These are phyloP conservation scores for Stegodyphus mimosarum DNA, from an alignment of 1,140 invertebrate genomes.

Conservation along the genomic window DNA sequence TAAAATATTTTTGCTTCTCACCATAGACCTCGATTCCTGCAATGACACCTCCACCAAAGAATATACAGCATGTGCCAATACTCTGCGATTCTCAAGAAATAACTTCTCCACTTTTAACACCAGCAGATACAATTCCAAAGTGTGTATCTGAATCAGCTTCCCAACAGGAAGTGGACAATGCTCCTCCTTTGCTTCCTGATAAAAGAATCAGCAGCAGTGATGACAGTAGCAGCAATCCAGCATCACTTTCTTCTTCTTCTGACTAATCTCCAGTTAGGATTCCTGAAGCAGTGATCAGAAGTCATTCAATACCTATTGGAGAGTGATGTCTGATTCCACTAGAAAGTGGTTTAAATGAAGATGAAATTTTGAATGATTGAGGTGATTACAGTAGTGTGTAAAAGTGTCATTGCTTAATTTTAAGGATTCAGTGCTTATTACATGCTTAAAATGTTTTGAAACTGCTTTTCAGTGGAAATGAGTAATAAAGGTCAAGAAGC, in stretches of 20 bases:
- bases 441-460: neutral
- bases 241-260: conserved; percentile 19
- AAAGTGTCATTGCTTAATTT: neutral
- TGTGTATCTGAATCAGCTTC: neutral
- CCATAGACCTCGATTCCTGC: conserved; percentile 15
- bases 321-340: conserved; percentile 27
- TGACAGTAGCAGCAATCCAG: conserved; percentile 13
- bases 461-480: neutral
- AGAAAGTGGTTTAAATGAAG: conserved; percentile 11
- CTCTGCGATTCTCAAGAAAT: conserved; percentile 11
- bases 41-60: conserved; percentile 19
- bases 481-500: neutral
- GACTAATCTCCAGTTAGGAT: conserved; percentile 43
- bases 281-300: conserved; percentile 46
- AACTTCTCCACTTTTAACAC: neutral
- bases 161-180: neutral
- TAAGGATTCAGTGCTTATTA: neutral
- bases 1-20: no score
- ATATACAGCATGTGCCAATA: conserved; percentile 3
- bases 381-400: conserved; percentile 7
- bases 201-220: neutral
- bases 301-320: conserved; percentile 40
- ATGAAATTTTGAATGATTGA: neutral
- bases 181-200: conserved; percentile 31
- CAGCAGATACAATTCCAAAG: neutral